phyloP scores from a whole-genome alignment of 2,113 vertebrate species.

The Alces alces region DNA sequence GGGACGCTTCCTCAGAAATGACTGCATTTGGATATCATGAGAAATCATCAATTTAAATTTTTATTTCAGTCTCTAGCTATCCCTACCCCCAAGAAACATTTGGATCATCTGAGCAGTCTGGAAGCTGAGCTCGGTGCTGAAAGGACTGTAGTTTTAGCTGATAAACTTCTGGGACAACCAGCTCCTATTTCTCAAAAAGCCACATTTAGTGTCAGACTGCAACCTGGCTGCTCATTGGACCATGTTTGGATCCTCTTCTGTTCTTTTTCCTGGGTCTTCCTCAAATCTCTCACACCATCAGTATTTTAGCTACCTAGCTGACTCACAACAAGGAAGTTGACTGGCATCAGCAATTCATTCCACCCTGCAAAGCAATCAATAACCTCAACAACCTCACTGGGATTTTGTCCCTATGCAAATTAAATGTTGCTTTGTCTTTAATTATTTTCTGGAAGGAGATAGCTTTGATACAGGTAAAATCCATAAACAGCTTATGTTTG shows the following conservation, averaged over 20 bases:
- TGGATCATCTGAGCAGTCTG: background rate
- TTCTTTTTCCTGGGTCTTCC: background rate
- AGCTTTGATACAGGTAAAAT: background rate
- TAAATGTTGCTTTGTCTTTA: background rate
- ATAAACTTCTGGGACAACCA: background rate
- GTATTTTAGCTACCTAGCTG: background rate
- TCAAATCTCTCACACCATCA: background rate
- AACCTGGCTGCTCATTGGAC: background rate
- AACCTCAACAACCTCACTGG: constrained; percentile 23
- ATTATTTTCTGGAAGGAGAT: constrained; percentile 27
- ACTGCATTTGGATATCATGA: background rate
- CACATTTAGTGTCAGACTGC: background rate
- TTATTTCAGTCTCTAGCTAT: background rate
- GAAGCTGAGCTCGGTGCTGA: background rate
- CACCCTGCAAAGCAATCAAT: background rate
- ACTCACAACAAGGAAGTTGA: background rate
- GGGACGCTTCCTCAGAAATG: background rate
- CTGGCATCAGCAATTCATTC: background rate
- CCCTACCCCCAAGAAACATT: background rate
- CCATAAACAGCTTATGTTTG: background rate
- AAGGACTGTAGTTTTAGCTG: background rate
- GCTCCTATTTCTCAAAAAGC: background rate
- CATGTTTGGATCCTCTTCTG: background rate
- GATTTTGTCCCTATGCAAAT: background rate
- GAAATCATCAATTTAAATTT: background rate